phyloP scores from a whole-genome alignment of 2,888 invertebrate species.

The Melanotus villosus region DNA sequence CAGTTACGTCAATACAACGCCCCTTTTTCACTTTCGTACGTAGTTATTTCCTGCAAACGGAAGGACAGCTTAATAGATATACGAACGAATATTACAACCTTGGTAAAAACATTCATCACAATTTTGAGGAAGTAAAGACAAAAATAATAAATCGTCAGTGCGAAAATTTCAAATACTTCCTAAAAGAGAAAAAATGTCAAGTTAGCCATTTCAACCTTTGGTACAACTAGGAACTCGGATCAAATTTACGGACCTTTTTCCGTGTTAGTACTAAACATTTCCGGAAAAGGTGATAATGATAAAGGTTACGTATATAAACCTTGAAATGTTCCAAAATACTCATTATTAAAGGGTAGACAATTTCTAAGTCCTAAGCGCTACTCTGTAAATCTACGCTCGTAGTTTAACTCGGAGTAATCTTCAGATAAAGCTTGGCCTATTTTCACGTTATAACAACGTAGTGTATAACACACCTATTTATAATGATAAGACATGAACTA shows the following conservation, averaged over 20 bases:
- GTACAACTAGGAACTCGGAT: background rate
- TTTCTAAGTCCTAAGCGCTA: background rate
- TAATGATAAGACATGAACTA: conserved; percentile 19
- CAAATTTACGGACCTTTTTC: conserved; percentile 18
- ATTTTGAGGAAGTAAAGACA: no score
- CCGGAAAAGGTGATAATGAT: conserved; percentile 15
- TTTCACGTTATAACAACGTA: conserved; percentile 14
- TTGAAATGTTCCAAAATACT: conserved; percentile 3
- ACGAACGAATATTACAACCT: no score
- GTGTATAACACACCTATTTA: conserved; percentile 14
- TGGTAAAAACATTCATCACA: no score
- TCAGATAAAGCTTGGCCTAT: conserved; percentile 20
- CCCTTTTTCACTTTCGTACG: no score
- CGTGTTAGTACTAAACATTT: conserved; percentile 9
- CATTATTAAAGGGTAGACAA: conserved; percentile 1
- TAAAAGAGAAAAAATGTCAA: no score
- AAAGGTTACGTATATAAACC: conserved; percentile 20
- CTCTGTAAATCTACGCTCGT: no score
- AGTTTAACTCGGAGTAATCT: conserved; percentile 31
- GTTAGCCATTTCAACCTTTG: conserved; percentile 14
- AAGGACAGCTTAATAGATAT: no score
- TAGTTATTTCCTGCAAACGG: no score
- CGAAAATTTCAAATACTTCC: no score
- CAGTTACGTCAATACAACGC: no score
- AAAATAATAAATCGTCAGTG: no score